These are phyloP conservation scores for Centruroides vittatus DNA, from an alignment of 1,140 invertebrate genomes.

Conservation along the genomic window DNA sequence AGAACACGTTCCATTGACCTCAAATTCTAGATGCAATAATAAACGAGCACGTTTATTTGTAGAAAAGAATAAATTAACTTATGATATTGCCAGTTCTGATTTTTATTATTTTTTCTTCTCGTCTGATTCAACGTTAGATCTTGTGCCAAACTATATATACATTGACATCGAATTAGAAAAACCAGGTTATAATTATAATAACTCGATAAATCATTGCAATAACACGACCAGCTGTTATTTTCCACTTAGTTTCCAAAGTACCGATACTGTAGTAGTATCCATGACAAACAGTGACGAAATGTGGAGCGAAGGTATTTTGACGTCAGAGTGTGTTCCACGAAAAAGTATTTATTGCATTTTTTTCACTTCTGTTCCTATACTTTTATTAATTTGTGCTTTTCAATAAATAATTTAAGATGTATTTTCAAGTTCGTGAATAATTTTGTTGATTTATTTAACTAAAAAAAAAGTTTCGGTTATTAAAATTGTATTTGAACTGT, in stretches of 20 bases:
- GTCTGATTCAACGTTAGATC: constrained; percentile 4
- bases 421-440: too few relatives aligned
- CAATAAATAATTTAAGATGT: background rate
- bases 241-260: background rate
- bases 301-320: background rate
- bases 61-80: background rate
- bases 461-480: too few relatives aligned
- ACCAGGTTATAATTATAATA: constrained; percentile 5
- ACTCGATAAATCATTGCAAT: constrained; percentile 1
- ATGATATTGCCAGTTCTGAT: background rate
- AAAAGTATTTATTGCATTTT: constrained; percentile 8
- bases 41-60: background rate
- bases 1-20: background rate
- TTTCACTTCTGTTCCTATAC: constrained; percentile 2
- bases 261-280: background rate
- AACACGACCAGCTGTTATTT: background rate
- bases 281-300: constrained; percentile 1
- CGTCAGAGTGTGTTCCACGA: constrained; percentile 2
- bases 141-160: constrained; percentile 11
- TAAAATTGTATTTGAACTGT: too few relatives aligned
- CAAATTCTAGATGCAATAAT: background rate
- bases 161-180: constrained; percentile 3
- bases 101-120: constrained; percentile 11
- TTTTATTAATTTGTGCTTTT: constrained; percentile 11
- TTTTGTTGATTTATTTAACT: too few relatives aligned